Conservation (phyloP, 2,797 vertebrate genomes). For the Pagetopsis macropterus region DNA sequence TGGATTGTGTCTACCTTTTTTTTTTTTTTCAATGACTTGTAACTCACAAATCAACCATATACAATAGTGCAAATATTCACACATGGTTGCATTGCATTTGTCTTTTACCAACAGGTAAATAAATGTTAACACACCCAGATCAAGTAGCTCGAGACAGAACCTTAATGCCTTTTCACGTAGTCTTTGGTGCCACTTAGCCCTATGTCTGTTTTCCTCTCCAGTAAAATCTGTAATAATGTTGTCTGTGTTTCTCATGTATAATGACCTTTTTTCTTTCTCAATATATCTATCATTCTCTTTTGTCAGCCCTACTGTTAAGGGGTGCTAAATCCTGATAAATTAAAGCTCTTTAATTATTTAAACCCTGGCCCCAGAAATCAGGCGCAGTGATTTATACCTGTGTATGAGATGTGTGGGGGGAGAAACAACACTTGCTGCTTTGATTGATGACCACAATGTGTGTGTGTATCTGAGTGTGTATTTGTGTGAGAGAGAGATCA, state of each 20-base stretch:
- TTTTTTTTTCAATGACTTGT: conserved; percentile 31
- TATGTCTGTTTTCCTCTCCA: conserved; percentile 40
- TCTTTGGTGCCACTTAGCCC: conserved; percentile 53
- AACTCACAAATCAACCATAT: conserved; percentile 37
- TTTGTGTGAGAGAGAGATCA: conserved; percentile 5
- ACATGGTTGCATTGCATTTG: conserved; percentile 29
- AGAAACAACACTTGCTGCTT: conserved; percentile 72
- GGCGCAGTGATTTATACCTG: conserved; percentile 80
- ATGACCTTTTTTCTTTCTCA: conserved; percentile 30
- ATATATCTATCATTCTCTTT: conserved; percentile 63
- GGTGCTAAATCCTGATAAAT: conserved; percentile 85
- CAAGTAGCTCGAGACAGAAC: conserved; percentile 65
- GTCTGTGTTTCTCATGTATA: conserved; percentile 51
- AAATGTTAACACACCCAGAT: conserved; percentile 55
- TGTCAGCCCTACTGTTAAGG: conserved; percentile 75
- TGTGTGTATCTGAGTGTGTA: conserved; percentile 23
- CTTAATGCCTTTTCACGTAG: conserved; percentile 55
- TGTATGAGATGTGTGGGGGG: conserved; percentile 69
- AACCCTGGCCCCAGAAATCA: conserved; percentile 82
- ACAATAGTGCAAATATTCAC: conserved; percentile 29
- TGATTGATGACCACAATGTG: conserved; percentile 74
- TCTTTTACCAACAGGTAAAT: conserved; percentile 50
- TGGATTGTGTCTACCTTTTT: conserved; percentile 28
- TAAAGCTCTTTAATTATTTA: conserved; percentile 88
- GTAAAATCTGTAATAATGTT: conserved; percentile 65